Percentiles rank a stretch among this genome's conserved stretches.
phyloP scores from a whole-genome alignment of 2,113 vertebrate genomes.

The Rhinoderma darwinii region DNA sequence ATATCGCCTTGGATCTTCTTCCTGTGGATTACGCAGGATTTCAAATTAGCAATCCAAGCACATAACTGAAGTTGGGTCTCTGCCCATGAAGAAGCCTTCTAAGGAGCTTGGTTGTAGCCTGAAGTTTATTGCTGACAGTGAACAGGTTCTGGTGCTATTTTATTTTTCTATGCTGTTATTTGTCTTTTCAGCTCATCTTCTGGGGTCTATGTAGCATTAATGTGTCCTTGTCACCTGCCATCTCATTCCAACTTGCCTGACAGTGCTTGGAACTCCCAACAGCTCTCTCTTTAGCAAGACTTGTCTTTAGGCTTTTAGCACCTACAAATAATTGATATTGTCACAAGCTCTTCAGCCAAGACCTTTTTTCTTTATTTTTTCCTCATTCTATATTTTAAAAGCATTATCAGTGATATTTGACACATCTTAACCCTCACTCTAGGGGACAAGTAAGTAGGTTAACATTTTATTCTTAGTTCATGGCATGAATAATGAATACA shows the following conservation, averaged over 20 bases:
- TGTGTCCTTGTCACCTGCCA: constrained; percentile 95
- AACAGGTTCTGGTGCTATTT: constrained; percentile 10
- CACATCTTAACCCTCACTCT: constrained; percentile 37
- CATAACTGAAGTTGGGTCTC: too few relatives aligned
- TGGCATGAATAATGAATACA: constrained; percentile 23
- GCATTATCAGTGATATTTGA: constrained; percentile 63
- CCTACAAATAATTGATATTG: constrained; percentile 98
- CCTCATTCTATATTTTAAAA: constrained; percentile 77
- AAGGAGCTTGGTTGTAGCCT: constrained; percentile 57
- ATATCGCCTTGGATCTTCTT: not conserved
- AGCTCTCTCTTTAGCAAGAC: constrained; percentile 90
- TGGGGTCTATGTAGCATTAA: constrained; percentile 81
- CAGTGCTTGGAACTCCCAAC: constrained; percentile 82
- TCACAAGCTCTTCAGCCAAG: constrained; percentile 91
- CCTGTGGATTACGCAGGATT: not conserved
- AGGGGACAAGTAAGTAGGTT: not conserved
- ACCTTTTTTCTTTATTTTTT: constrained; percentile 79
- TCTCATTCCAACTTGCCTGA: constrained; percentile 87
- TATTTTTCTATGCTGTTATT: constrained; percentile 76
- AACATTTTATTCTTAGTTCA: constrained; percentile 43
- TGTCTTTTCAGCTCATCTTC: constrained; percentile 90
- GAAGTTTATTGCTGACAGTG: constrained; percentile 77
- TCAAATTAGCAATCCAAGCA: not conserved
- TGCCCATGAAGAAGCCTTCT: not conserved
- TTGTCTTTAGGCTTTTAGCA: constrained; percentile 90